Conservation (phyloP, 2,113 vertebrate species). For the Pterocles orientalis region DNA sequence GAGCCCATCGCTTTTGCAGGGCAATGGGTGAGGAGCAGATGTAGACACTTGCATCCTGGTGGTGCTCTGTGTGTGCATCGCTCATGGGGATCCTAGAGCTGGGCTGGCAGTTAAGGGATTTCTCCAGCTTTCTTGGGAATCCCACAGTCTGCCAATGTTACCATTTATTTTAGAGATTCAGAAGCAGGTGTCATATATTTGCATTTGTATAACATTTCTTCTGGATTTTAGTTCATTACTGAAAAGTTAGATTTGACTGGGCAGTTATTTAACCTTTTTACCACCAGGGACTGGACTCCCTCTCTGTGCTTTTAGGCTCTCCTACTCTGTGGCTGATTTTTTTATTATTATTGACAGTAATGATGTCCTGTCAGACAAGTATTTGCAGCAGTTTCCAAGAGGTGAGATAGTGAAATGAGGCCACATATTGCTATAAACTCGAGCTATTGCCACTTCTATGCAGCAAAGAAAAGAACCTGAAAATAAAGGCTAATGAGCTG, state of each 20-base stretch:
- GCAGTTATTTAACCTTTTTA: background rate
- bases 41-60: background rate
- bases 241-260: background rate
- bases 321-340: background rate
- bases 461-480: background rate
- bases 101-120: background rate
- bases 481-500: slow-evolving; percentile 52
- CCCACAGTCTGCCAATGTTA: background rate
- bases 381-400: background rate
- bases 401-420: background rate
- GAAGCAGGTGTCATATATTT: background rate
- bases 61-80: background rate
- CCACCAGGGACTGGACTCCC: background rate
- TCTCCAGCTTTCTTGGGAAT: background rate
- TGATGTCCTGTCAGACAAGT: background rate
- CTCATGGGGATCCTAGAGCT: background rate
- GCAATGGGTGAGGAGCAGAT: background rate
- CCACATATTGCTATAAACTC: background rate
- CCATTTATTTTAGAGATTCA: background rate
- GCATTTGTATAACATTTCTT: background rate
- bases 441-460: background rate
- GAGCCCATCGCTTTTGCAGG: background rate
- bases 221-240: background rate
- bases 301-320: background rate
- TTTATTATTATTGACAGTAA: background rate